Conservation (phyloP, 2,113 vertebrate species). For the Cichladusa arquata region DNA sequence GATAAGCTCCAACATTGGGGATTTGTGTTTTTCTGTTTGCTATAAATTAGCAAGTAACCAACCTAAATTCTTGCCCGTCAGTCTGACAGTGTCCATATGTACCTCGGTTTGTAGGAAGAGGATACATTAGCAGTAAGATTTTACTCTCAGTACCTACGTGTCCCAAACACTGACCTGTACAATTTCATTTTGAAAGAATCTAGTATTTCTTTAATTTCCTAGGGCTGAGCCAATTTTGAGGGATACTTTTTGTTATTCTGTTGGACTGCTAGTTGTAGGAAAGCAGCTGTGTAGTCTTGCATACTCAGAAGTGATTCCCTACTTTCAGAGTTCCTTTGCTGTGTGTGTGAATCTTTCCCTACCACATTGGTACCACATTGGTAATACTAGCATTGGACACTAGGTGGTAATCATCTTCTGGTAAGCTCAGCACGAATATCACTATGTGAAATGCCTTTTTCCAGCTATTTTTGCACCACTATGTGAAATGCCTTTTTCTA, state of each 20-base stretch:
- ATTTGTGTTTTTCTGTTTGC: neutral
- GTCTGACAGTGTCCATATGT: neutral
- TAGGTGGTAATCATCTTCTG: slow-evolving; percentile 42
- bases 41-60: neutral
- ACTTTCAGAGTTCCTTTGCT: neutral
- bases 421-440: neutral
- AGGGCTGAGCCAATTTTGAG: neutral
- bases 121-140: neutral
- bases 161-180: neutral
- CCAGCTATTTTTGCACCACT: neutral
- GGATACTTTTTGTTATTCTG: neutral
- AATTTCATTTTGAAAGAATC: neutral
- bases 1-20: neutral
- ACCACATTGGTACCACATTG: neutral
- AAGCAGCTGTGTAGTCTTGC: neutral
- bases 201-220: neutral
- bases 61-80: neutral
- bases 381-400: neutral
- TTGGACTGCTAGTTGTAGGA: neutral
- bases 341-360: neutral
- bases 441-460: neutral
- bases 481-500: neutral
- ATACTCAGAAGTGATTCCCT: neutral
- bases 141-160: neutral
- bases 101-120: neutral